Base-by-base conservation (phyloP, 2,113 vertebrate species). In the Nyctibius bracteatus region DNA sequence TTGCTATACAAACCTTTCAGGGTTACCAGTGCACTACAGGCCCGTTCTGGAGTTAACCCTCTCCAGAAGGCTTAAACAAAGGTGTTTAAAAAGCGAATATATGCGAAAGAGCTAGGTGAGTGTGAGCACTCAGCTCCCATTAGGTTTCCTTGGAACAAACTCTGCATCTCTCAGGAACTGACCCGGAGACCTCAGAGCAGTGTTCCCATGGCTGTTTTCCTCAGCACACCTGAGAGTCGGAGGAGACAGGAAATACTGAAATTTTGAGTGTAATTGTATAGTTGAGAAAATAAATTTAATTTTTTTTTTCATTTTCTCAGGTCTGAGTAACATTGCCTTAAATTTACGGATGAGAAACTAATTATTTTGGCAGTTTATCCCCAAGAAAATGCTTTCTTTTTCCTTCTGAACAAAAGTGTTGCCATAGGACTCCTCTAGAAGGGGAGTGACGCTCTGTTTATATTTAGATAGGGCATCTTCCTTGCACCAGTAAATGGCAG, bases 301-400 rank as follows among this genome's bases (percentile, higher is more conserved):
- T 52, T 52, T 74, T 82, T 57, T 35, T 86, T 95, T 79, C 14
- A n/a, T 86, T 92, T 95, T 88, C 94, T 97, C 96, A 90, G 95
- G 96, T 97, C 95, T 96, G 83, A 95, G 91, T 97, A 97, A 97
- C 93, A 92, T 97, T 98, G 98, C 98, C 98, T 98, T 98, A 98
- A 97, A 97, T 95, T 93, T 94, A 93, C 20, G 14, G 94, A 89
- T 41, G 94, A 47, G 91, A 96, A 96, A 94, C 30, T 3, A 91
- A 62, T 93, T 82, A 51, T 85, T 90, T 91, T 90, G 89, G 83
- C 94, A 90, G 70, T 95, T 97, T 92, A 79, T 86, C 89, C 95
- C 96, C 83, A 61, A 74, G 67, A 92, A 94, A 95, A 93, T 51
- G 49, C 35, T 94, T 94, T 72, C 24, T 51, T 79, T 80, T 86